A percentile compares a stretch with the other conserved stretches of the same genome.
Evolutionary conservation across 2,113 vertebrate genomes (phyloP).

Genomic region (Cryptomyrus ogoouensis): DNA sequence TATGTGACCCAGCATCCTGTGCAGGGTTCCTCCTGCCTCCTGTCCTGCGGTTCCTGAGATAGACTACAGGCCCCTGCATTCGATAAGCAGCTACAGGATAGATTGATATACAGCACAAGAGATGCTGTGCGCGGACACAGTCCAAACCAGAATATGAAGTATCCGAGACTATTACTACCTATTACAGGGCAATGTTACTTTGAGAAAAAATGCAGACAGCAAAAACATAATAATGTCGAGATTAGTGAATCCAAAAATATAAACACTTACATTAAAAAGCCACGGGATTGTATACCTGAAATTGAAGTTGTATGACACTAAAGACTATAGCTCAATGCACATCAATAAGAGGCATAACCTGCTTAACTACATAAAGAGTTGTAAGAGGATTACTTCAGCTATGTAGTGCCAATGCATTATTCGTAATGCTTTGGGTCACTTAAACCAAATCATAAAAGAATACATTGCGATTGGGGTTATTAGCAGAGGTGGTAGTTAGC

Average conservation of each 20-base stretch:
- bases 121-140: background rate
- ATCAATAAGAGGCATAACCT: constrained; percentile 57
- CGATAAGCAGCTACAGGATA: background rate
- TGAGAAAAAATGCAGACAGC: background rate
- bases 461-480: background rate
- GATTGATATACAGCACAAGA: background rate
- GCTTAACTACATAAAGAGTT: constrained; percentile 63
- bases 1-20: background rate
- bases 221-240: background rate
- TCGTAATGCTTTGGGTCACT: constrained; percentile 65
- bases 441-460: constrained; percentile 60
- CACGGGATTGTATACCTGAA: background rate
- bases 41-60: background rate
- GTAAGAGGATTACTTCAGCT: constrained; percentile 70
- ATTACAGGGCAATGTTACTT: background rate
- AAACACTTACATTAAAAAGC: background rate
- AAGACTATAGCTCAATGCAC: constrained; percentile 44
- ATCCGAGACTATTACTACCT: background rate
- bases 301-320: background rate
- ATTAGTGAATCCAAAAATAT: background rate
- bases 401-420: constrained; percentile 70
- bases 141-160: background rate
- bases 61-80: background rate
- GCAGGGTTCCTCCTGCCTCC: background rate
- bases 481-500: constrained; percentile 53